Percentiles rank a stretch among this genome's conserved stretches.
Evolutionary conservation across 2,113 vertebrate genomes (phyloP).

Genomic region (Chroicocephalus ridibundus): DNA sequence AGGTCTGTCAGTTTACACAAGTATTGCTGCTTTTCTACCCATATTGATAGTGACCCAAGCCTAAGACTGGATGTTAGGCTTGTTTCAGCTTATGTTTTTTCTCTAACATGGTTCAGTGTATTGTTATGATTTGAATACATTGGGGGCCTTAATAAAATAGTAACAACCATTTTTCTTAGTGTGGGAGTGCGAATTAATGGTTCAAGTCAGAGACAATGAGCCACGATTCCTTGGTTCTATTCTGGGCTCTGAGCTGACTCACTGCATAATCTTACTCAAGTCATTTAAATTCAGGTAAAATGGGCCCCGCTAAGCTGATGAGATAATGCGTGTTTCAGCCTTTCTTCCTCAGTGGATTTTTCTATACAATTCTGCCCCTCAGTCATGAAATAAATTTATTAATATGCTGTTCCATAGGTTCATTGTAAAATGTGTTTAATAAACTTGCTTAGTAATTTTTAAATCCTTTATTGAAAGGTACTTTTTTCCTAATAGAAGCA

Average conservation of each 20-base stretch:
- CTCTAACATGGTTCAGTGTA: background rate
- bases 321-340: background rate
- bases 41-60: background rate
- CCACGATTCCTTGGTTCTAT: slow-evolving; percentile 26
- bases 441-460: background rate
- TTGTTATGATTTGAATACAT: background rate
- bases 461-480: background rate
- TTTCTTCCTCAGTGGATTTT: background rate
- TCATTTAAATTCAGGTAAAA: slow-evolving; percentile 40
- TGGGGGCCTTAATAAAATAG: background rate
- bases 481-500: background rate
- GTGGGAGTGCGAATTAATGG: slow-evolving; percentile 10
- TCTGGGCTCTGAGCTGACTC: slow-evolving; percentile 47
- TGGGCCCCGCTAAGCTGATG: background rate
- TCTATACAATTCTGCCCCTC: background rate
- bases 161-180: background rate
- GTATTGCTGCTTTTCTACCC: background rate
- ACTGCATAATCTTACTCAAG: slow-evolving; percentile 35
- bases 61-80: background rate
- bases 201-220: slow-evolving; percentile 28
- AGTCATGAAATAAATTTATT: background rate
- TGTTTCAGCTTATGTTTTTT: background rate
- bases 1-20: background rate
- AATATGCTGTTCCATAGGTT: background rate
- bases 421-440: background rate